Base-by-base conservation (phyloP, 2,113 vertebrate species). In the Hypocryptadius cinnamomeus region DNA sequence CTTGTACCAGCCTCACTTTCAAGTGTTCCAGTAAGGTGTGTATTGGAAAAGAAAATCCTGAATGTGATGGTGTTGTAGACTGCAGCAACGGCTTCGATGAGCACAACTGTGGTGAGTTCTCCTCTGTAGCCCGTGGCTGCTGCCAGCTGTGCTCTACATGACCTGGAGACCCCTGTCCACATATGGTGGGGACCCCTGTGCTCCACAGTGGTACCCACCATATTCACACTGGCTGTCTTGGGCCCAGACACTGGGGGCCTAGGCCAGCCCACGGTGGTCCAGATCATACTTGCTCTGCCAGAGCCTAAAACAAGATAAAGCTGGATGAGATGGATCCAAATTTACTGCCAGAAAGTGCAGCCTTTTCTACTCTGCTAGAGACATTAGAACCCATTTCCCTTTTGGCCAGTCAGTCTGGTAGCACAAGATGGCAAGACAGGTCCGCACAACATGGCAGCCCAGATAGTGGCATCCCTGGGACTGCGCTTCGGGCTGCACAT, bases 31-130 rank as follows among this genome's bases (percentile, higher is more conserved):
- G 95, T 82, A 96, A 93, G 22, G 81, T 96, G 66, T 99, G 98
- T 54, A 98, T 99, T 60, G 97, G 93, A 78, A 99, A 99, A 79
- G 90, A 98, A 23, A 99, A 99, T 77, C 98, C 99, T 0, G 98
- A 99, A 88, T 99, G 99, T 28, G 99, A 99, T 22, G 97, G 97
- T 25, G 20, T 98, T 45, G 54, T 89, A 2, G 99, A 99, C 97
- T 99, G 99, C 94, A 95, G 95, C 82, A 98, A 98, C 4, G 95
- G 97, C 73, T 96, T 95, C 0, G 98, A 99, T 1, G 99, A 99
- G 93, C 94, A 11, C 51, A 98, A 98, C 95, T 99, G 99, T 2
- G 93, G 98, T 99, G 66, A 92, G 98, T 95, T 8, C 18, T 19
- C 20, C n/a, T 65, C 4, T 42, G n/a, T 21, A 84, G 53, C 44